These are phyloP conservation scores for Armadillidium nasatum DNA, from an alignment of 1,140 invertebrate genomes.

Conservation along the genomic window DNA sequence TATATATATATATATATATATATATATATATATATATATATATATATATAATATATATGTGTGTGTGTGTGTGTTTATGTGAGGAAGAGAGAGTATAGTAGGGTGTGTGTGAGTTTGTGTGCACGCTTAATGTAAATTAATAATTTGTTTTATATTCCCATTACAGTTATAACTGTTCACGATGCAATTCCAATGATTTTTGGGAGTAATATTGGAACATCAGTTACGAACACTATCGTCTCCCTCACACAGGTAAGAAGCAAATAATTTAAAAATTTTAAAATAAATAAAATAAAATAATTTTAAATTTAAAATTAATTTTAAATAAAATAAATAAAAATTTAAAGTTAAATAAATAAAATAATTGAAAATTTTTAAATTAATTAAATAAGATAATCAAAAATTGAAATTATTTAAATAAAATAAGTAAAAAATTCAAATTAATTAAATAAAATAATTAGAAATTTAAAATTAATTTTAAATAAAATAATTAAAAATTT, in stretches of 20 bases:
- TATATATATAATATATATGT: not conserved
- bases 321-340: not conserved
- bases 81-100: too few relatives aligned
- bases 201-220: conserved; percentile 61
- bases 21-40: not conserved
- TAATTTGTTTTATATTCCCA: not conserved
- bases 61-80: not conserved
- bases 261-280: not conserved
- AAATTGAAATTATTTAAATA: too few relatives aligned
- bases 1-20: not conserved
- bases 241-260: conserved; percentile 52
- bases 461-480: too few relatives aligned
- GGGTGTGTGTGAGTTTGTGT: too few relatives aligned
- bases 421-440: too few relatives aligned
- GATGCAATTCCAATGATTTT: conserved; percentile 59
- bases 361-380: not conserved
- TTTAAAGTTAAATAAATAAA: too few relatives aligned
- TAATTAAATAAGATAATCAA: too few relatives aligned
- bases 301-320: not conserved
- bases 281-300: not conserved
- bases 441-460: too few relatives aligned
- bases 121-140: not conserved
- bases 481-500: too few relatives aligned
- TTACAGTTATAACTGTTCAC: conserved; percentile 53
- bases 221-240: conserved; percentile 60